Conservation (phyloP, 1,140 invertebrate genomes). For the Zaprionus kolodkinae region DNA sequence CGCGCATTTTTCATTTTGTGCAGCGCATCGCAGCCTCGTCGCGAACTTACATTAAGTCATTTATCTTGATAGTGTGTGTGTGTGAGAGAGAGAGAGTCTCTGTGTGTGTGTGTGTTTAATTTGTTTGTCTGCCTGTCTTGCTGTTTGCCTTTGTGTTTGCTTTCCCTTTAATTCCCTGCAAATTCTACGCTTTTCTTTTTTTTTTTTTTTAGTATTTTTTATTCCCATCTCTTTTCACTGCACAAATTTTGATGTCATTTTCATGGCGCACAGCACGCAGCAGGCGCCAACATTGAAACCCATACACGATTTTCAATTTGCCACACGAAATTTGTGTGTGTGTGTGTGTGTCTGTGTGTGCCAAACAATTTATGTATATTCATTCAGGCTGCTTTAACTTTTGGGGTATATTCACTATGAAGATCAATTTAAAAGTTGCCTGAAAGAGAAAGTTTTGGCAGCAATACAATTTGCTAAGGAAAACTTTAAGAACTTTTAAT, state of each 20-base stretch:
- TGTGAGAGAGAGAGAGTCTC: not conserved
- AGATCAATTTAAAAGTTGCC: not conserved
- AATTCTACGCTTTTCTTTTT: constrained; percentile 16
- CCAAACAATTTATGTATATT: constrained; percentile 12
- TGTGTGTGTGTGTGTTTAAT: not conserved
- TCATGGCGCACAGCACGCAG: constrained; percentile 10
- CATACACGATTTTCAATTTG: constrained; percentile 57
- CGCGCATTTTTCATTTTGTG: constrained; percentile 65
- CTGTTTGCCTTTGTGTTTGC: constrained; percentile 40
- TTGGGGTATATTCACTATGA: not conserved
- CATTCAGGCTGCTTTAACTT: not conserved
- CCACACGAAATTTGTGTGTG: constrained; percentile 28
- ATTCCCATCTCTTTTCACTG: constrained; percentile 4
- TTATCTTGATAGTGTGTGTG: constrained; percentile 67
- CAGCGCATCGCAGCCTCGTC: constrained; percentile 21
- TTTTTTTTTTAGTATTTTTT: constrained; percentile 26
- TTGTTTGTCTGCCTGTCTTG: not conserved
- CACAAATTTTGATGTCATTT: constrained; percentile 35
- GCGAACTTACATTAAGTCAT: constrained; percentile 73
- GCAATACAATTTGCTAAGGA: not conserved
- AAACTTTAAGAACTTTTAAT: not conserved
- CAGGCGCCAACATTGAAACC: constrained; percentile 37
- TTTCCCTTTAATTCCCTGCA: constrained; percentile 60
- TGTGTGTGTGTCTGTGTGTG: constrained; percentile 20
- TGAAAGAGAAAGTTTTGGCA: not conserved